Base-by-base conservation (phyloP, 2,888 invertebrate genomes). In the Ophion ellenae region DNA sequence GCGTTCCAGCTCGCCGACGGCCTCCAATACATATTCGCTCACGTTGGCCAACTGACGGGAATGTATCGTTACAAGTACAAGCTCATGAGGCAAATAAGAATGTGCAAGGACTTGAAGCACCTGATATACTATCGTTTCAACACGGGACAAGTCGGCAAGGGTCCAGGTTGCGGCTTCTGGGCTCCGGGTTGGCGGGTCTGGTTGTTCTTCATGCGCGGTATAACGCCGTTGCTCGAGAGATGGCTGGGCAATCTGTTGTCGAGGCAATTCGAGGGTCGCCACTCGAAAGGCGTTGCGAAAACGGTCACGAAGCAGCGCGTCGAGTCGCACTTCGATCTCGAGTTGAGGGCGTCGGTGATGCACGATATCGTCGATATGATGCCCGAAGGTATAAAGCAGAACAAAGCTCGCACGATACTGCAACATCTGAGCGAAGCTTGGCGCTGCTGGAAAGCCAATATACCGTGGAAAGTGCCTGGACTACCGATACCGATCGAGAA, bases 321-420 rank as follows among this genome's bases (percentile, higher is more conserved):
- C 0, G 99, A 99, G 93, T 99, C 99, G 67, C 99, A 99, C 95
- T 99, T 99, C 95, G 99, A 99, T 96, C 95, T 99, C 89, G 99
- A 99, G 94, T 95, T 99, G 92, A 96, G 99, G 89, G 99, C 99
- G 20, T 99, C 99, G 0, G 99, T 98, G 2, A 97, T 97, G 97
- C 97, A 97, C 95, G 99, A 99, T 93, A 99, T 99, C 89, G 97
- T 99, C n/a, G 99, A 99, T 92, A 99, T 99, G 99, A 99, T 99
- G 99, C 99, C 99, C 0, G 99, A 99, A 94, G 99, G 99, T 88
- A 99, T 99, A 93, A 99, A 99, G 93, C 99, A 99, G 94, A 99
- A 99, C 95, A 99, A 99, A 94, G 99, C 99, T 0, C 96, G 99
- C 89, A 99, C 99, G 3, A 99, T 99, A 90, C 95, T 99, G 90